phyloP scores from a whole-genome alignment of 1,140 invertebrate genomes.

The Drosophila nannoptera region DNA sequence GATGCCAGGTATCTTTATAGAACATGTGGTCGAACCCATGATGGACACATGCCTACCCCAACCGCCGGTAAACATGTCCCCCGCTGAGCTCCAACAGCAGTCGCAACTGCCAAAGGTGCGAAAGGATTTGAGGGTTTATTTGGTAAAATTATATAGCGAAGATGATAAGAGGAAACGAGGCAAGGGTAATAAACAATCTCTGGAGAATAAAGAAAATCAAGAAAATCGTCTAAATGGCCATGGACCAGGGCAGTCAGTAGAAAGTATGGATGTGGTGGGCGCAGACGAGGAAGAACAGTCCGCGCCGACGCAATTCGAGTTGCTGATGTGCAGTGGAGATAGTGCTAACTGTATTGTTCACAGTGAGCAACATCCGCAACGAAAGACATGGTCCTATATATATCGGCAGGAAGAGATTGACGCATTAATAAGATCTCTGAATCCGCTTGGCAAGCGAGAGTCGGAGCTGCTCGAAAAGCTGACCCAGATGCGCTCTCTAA shows the following conservation, averaged over 20 bases:
- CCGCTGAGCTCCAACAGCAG: conserved; percentile 51
- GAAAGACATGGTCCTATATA: conserved; percentile 86
- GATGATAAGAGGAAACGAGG: conserved; percentile 47
- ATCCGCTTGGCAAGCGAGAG: conserved; percentile 89
- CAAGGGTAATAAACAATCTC: conserved; percentile 39
- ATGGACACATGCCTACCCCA: conserved; percentile 82
- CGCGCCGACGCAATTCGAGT: conserved; percentile 64
- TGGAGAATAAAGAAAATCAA: conserved; percentile 74
- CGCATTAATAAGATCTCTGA: conserved; percentile 85
- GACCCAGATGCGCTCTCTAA: conserved; percentile 83
- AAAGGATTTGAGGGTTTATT: conserved; percentile 57
- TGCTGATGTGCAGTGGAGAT: conserved; percentile 87
- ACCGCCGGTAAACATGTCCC: conserved; percentile 79
- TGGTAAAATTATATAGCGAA: conserved; percentile 61
- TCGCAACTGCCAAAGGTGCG: conserved; percentile 55
- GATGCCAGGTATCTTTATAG: conserved; percentile 92
- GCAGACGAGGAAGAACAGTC: conserved; percentile 15
- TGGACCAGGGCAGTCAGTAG: not conserved
- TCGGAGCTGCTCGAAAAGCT: conserved; percentile 86
- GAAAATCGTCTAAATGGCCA: conserved; percentile 65
- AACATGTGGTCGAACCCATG: conserved; percentile 84
- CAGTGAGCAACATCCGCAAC: conserved; percentile 70
- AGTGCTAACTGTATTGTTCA: conserved; percentile 87
- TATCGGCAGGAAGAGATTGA: conserved; percentile 86
- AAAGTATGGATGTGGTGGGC: conserved; percentile 49